Evolutionary conservation across 2,888 invertebrate genomes (phyloP).

Genomic region (Dicycla oo): DNA sequence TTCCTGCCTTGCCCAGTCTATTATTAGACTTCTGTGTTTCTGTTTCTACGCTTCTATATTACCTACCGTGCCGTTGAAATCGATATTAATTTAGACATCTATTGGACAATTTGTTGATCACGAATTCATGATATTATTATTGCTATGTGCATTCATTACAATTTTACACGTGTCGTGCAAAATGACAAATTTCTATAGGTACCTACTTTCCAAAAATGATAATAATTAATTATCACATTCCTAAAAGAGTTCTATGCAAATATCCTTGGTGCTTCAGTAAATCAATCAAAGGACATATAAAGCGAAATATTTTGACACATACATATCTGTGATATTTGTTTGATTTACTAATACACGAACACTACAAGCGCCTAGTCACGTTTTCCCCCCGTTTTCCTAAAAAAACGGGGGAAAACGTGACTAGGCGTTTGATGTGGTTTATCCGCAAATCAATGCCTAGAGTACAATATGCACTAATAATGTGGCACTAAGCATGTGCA

Average conservation of each 20-base stretch:
- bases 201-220: background rate
- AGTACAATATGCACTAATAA: constrained; percentile 19
- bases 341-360: constrained; percentile 10
- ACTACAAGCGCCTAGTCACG: no score
- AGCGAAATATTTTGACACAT: constrained; percentile 37
- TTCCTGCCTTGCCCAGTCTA: background rate
- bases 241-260: constrained; percentile 6
- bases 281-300: constrained; percentile 10
- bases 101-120: background rate
- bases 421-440: background rate
- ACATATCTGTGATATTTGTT: constrained; percentile 20
- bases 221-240: constrained; percentile 11
- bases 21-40: background rate
- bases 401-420: constrained; percentile 29
- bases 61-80: background rate
- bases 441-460: background rate
- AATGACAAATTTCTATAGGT: background rate
- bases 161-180: background rate
- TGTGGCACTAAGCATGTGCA: no score
- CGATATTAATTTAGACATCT: background rate
- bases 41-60: background rate
- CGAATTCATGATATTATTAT: no score
- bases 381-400: no score
- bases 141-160: background rate
- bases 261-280: constrained; percentile 14